Base-by-base conservation (phyloP, 1,140 invertebrate genomes). In the Orussus abietinus region DNA sequence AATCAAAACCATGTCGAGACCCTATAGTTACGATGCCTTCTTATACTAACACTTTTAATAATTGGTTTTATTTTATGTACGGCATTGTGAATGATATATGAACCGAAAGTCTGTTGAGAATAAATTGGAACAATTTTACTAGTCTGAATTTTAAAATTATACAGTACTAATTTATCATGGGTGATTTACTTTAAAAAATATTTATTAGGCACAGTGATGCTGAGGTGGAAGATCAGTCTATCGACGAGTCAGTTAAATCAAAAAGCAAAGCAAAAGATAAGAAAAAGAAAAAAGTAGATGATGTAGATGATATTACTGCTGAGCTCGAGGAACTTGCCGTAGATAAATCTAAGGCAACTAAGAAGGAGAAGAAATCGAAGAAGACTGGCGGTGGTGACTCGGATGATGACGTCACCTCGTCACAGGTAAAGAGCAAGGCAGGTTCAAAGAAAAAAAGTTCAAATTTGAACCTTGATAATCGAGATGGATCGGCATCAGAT, bases 171-270 rank as follows among this genome's bases (percentile, higher is more conserved):
- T 46, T 34, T 44, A 37, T 36, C n/a, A n/a, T n/a, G n/a, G n/a
- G n/a, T n/a, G n/a, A n/a, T n/a, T n/a, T n/a, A n/a, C n/a, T n/a
- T n/a, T n/a, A n/a, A n/a, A n/a, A n/a, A n/a, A n/a, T n/a, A n/a
- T 15, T 67, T 75, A 59, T 38, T 53, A 80, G 77, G 45, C 76
- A 79, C 38, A 77, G 74, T 58, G 77, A 78, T 49, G 64, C 68
- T 28, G 77, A 78, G 51, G 62, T 71, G 3, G 75, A 77, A 39
- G 71, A 70, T 20, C 67, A 66, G 34, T 59, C 69, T 12, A 68
- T 48, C 31, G 59, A 69, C 41, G 75, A 75, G 54, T 66, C 72
- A 38, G 55, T 60, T 4, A 74, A 73, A 14, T 49, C 44, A 4
- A 62, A 55, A 42, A 56, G 26, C 36, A 62, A 48, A 43, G 36